Evolutionary conservation across 2,888 invertebrate genomes (phyloP), one percentile per base, ranked within the genome.

Genomic region (Pristionchus arcanus): DNA sequence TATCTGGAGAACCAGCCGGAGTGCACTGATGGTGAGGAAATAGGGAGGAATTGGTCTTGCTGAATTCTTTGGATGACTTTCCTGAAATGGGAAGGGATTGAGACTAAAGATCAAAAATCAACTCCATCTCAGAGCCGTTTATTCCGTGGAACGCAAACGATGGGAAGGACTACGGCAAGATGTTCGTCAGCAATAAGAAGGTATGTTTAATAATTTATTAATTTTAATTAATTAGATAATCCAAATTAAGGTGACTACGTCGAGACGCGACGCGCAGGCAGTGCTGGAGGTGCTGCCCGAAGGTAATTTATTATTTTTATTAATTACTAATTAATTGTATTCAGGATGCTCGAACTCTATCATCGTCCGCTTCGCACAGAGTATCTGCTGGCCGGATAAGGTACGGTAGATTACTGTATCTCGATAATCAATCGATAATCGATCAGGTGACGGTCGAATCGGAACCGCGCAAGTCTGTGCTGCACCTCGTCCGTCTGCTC

Each of bases 361-460:
- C 15, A 81, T 81, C 13, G 81, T 81, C n/a, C 81, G 81, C n/a
- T 81, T 81, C 81, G 49, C 49, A 11, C 81, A 81, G 49, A 28
- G 49, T 28, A 81, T 81, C 49, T 19, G 25, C 19, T 81, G 81
- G 81, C 81, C 81, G n/a, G 49, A 49, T 25, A 15, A 19, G 81
- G 81, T 81, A 49, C 49, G 81, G 42, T 81, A 53, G 34, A 77
- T 25, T 77, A 42, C 74, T 25, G 42, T 53, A 81, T 81, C 49
- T n/a, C 49, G 49, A 53, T 53, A 49, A 53, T 81, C 37, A 37
- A 81, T 81, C 81, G 53, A 81, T 81, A 53, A n/a, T n/a, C n/a
- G n/a, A n/a, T 81, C 25, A 81, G 81, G 81, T 81, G 49, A 81
- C 81, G n/a, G 53, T 81, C 81, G 81, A 81, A 2, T 81, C 81